Evolutionary conservation across 2,113 vertebrate species (phyloP).

Genomic region (Callipepla californica): DNA sequence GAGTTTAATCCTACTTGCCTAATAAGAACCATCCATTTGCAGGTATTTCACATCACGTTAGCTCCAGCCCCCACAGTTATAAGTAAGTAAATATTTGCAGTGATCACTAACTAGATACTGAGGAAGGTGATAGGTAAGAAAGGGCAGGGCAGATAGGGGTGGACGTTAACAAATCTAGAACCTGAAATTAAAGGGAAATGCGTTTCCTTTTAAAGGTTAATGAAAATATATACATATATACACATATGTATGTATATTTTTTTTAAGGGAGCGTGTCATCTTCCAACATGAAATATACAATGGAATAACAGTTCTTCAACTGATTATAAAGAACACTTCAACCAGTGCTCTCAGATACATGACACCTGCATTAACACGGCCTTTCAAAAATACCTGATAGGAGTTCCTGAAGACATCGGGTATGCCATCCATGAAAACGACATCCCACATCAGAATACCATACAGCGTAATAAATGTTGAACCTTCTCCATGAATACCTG

Average conservation of each 20-base stretch:
- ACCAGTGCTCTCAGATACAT: background rate
- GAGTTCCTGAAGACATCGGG: constrained; percentile 91
- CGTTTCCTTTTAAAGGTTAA: background rate
- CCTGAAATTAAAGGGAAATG: background rate
- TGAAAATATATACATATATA: background rate
- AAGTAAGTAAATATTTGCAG: background rate
- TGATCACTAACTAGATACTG: background rate
- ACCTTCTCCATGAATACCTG: constrained; percentile 97
- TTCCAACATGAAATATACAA: background rate
- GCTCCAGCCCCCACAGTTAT: background rate
- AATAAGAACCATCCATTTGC: background rate
- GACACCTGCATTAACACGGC: background rate
- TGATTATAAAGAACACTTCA: background rate
- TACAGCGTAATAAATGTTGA: constrained; percentile 91
- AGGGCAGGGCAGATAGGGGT: no score
- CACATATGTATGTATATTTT: no score
- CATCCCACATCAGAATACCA: constrained; percentile 92
- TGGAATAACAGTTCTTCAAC: background rate
- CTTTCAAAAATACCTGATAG: constrained; percentile 87
- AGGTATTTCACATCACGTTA: background rate
- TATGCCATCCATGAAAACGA: constrained; percentile 90
- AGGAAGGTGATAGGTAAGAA: background rate
- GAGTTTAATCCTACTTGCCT: background rate
- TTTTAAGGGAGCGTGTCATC: rapidly evolving
- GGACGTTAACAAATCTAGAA: background rate